Evolutionary conservation across 2,888 invertebrate species (phyloP), one percentile per base, ranked within the genome.

Genomic region (Eilema sororculum): DNA sequence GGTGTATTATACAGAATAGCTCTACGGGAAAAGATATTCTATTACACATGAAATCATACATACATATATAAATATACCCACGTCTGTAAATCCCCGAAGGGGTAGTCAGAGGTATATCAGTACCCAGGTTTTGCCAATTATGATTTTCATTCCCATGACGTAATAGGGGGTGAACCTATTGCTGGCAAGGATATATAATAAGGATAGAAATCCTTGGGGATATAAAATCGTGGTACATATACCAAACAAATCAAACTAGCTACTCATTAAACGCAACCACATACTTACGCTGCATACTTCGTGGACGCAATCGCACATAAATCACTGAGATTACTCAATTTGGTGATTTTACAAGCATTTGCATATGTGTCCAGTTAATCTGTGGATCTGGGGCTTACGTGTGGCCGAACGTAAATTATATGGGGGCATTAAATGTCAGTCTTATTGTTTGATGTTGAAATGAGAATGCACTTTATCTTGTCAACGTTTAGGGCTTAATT

Each of bases 311-410:
- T 77, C 69, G 60, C 12, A 57, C 61, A 80, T 84, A 84, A 83
- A 83, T 83, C 86, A 80, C 56, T 8, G 30, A 75, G 81, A 84
- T 84, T 84, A 78, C 83, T 81, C 78, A 80, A 83, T 86, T 83
- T 78, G 77, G 80, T 80, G 75, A 81, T 83, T 82, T 83, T 67
- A 82, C 81, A 75, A 77, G 70, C 60, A 80, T 82, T 82, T 75
- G 75, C 81, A 82, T 82, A 78, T 70, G 62, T 62, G 63, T 69
- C 56, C 62, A 59, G 68, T 77, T 78, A 73, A 75, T 79, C 72
- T 76, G 76, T 65, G 69, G 73, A 76, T 77, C 73, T 74, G 61
- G 69, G 77, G 71, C 71, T 76, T 69, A 63, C 75, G 78, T 81
- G 78, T 80, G 82, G 81, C 72, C 74, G 16, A 30, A 64, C 67